These are phyloP conservation scores for Sthenelais limicola DNA, from an alignment of 2,888 invertebrate genomes.

Conservation along the genomic window DNA sequence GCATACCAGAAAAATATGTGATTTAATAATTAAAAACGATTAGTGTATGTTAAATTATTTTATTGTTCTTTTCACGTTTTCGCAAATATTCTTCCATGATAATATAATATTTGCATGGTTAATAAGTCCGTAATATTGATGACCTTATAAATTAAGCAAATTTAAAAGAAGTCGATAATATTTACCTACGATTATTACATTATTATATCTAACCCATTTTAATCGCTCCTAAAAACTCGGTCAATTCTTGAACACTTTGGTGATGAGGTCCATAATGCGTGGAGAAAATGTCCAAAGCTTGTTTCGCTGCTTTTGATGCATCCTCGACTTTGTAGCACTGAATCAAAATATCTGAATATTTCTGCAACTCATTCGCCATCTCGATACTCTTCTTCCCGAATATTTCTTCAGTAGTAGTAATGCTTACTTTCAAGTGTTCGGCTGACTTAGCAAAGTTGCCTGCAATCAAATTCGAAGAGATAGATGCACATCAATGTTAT, in stretches of 20 bases:
- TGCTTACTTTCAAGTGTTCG: conserved; percentile 75
- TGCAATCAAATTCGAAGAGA: conserved; percentile 58
- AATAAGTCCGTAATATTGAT: too few relatives aligned
- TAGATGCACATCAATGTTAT: conserved; percentile 2
- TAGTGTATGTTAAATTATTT: too few relatives aligned
- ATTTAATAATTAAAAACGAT: too few relatives aligned
- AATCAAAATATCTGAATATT: conserved; percentile 34
- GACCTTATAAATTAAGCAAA: too few relatives aligned
- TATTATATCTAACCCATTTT: too few relatives aligned
- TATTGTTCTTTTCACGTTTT: too few relatives aligned
- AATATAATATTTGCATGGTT: too few relatives aligned
- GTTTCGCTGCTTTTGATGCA: neutral
- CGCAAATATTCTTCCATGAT: too few relatives aligned
- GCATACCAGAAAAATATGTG: too few relatives aligned
- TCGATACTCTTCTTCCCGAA: conserved; percentile 80
- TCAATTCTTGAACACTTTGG: conserved; percentile 18
- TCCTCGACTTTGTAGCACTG: neutral
- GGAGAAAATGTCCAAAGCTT: conserved; percentile 28
- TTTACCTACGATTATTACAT: too few relatives aligned
- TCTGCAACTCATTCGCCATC: conserved; percentile 77
- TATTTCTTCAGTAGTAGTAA: conserved; percentile 77
- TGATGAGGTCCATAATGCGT: conserved; percentile 24
- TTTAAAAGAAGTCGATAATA: too few relatives aligned
- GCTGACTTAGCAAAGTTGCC: conserved; percentile 72
- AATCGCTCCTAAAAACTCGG: too few relatives aligned